Percentiles rank a stretch among this genome's conserved stretches.
Evolutionary conservation across 2,888 invertebrate species (phyloP).

Genomic region (Ypsolopha sequella): DNA sequence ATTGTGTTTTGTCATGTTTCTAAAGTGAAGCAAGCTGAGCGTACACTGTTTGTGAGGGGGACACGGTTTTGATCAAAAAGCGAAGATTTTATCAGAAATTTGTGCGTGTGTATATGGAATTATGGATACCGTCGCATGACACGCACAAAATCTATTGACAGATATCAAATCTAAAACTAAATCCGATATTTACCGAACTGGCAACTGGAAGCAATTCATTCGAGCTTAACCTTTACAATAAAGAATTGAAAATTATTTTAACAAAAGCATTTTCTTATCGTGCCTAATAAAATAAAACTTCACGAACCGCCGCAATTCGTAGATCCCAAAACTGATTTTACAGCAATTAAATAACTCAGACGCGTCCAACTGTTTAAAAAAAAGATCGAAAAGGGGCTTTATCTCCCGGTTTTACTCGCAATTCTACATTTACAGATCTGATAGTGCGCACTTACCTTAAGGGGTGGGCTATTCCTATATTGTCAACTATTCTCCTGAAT

Average conservation of each 20-base stretch:
- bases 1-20: conserved; percentile 44
- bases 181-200: too few relatives aligned
- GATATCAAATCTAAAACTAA: too few relatives aligned
- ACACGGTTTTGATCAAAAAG: background rate
- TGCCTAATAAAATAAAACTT: too few relatives aligned
- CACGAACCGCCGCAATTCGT: too few relatives aligned
- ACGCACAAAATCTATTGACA: too few relatives aligned
- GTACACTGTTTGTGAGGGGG: conserved; percentile 9
- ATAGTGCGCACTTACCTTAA: conserved; percentile 7
- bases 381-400: background rate
- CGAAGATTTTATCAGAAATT: too few relatives aligned
- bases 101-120: too few relatives aligned
- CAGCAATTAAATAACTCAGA: background rate
- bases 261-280: too few relatives aligned
- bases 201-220: background rate
- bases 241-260: too few relatives aligned
- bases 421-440: conserved; percentile 1
- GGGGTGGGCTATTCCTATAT: background rate
- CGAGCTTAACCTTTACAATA: background rate
- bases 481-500: background rate
- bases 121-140: too few relatives aligned
- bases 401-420: background rate
- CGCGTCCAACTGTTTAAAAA: background rate
- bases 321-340: too few relatives aligned
- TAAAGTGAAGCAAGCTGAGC: conserved; percentile 31